phyloP scores from a whole-genome alignment of 1,140 invertebrate genomes.

The Planococcus citri region DNA sequence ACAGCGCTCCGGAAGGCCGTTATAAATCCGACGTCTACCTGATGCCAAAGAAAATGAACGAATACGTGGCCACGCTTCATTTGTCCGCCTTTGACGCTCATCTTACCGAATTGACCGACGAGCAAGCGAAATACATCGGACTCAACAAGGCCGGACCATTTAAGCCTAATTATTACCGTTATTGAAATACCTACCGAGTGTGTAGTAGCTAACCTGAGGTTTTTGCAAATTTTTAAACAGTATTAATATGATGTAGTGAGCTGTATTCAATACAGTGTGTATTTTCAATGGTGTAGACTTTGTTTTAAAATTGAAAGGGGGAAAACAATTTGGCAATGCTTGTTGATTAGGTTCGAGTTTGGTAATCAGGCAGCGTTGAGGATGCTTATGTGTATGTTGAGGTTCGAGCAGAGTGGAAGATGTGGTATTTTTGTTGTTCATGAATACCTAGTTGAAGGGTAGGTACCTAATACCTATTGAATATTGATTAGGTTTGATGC shows the following conservation, averaged over 20 bases:
- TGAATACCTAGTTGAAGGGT: no score
- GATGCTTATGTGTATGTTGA: no score
- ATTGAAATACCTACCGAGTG: no score
- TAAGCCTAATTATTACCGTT: conserved; percentile 97
- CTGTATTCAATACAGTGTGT: not conserved
- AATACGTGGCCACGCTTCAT: conserved; percentile 92
- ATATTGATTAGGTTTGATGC: no score
- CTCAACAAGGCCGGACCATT: conserved; percentile 96
- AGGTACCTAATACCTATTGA: no score
- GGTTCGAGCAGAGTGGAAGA: no score
- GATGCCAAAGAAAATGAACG: conserved; percentile 83
- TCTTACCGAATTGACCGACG: conserved; percentile 87
- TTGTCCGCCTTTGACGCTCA: conserved; percentile 94
- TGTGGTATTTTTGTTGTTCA: no score
- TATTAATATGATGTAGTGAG: not conserved
- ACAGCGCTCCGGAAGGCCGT: conserved; percentile 82
- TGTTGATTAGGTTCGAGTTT: no score
- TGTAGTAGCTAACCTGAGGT: no score
- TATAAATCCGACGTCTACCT: conserved; percentile 97
- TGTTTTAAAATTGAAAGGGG: no score
- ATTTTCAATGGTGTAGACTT: not conserved
- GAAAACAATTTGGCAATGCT: no score
- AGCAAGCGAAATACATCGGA: conserved; percentile 95
- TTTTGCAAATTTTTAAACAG: not conserved
- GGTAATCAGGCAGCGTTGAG: no score